phyloP scores from a whole-genome alignment of 92 coral and sea anemone species.

The Porites cylindrica region DNA sequence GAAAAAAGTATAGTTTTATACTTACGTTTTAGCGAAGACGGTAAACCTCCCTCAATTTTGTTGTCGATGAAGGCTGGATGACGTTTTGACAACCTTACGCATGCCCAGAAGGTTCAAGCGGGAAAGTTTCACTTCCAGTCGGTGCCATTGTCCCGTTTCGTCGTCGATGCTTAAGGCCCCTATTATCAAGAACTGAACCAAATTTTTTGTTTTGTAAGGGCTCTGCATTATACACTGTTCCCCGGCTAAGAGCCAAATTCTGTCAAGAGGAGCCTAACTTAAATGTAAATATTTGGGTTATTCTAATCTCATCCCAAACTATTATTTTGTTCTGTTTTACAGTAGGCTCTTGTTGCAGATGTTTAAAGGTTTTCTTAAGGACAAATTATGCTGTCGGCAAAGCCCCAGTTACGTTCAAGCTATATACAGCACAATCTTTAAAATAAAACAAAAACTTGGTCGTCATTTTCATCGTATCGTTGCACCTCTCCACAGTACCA shows the following conservation, averaged over 20 bases:
- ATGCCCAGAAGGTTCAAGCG: no score
- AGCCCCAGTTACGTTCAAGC: conserved; percentile 48
- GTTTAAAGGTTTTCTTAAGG: conserved; percentile 2
- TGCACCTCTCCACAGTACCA: conserved; percentile 53
- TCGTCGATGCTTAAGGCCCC: no score
- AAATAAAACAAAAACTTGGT: conserved; percentile 18
- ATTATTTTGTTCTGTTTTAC: background rate
- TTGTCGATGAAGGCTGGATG: no score
- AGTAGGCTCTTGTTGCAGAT: no score
- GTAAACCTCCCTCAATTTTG: no score
- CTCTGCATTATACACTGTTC: background rate
- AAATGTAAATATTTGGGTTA: conserved; percentile 12
- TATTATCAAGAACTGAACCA: background rate
- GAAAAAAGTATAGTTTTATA: no score
- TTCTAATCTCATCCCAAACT: background rate
- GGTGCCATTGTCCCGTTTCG: no score
- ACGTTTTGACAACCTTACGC: no score
- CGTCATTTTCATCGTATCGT: conserved; percentile 34
- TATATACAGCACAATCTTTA: conserved; percentile 39
- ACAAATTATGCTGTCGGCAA: conserved; percentile 34
- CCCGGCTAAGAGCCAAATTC: conserved; percentile 10
- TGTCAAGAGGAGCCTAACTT: conserved; percentile 10
- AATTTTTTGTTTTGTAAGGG: background rate
- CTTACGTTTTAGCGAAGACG: no score
- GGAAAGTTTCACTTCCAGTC: no score